A percentile compares a stretch with the other conserved stretches of the same genome.
These are phyloP conservation scores for Phaetusa simplex DNA, from an alignment of 2,113 vertebrate genomes.

Conservation along the genomic window DNA sequence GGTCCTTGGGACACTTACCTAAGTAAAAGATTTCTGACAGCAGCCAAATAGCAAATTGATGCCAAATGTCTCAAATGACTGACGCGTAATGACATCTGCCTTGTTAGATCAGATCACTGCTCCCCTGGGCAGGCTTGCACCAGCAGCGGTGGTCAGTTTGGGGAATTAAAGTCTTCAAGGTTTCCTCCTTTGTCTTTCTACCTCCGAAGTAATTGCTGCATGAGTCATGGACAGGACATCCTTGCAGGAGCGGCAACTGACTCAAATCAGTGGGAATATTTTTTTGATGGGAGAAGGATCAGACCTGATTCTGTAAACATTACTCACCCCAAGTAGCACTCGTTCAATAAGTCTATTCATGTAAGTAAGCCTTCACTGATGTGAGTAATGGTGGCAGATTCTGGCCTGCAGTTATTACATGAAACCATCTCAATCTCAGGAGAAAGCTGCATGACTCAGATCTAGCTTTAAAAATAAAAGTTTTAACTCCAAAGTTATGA, in stretches of 20 bases:
- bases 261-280: background rate
- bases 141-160: background rate
- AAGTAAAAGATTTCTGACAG: background rate
- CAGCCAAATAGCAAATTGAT: background rate
- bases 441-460: conserved; percentile 49
- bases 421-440: background rate
- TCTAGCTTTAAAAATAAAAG: conserved; percentile 34
- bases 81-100: background rate
- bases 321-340: background rate
- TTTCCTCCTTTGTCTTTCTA: background rate
- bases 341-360: background rate
- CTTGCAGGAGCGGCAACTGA: background rate
- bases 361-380: background rate
- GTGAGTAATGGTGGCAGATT: conserved; percentile 23
- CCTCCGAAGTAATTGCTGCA: background rate
- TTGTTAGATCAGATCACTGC: background rate
- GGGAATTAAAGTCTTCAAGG: background rate
- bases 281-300: background rate
- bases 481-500: conserved; percentile 45
- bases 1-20: background rate
- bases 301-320: background rate
- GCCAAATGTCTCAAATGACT: background rate
- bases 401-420: conserved; percentile 5
- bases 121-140: background rate
- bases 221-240: background rate